A percentile compares a stretch with the other conserved stretches of the same genome.
These are phyloP conservation scores for Drosophila tropicalis DNA, from an alignment of 1,140 invertebrate genomes.

Conservation along the genomic window DNA sequence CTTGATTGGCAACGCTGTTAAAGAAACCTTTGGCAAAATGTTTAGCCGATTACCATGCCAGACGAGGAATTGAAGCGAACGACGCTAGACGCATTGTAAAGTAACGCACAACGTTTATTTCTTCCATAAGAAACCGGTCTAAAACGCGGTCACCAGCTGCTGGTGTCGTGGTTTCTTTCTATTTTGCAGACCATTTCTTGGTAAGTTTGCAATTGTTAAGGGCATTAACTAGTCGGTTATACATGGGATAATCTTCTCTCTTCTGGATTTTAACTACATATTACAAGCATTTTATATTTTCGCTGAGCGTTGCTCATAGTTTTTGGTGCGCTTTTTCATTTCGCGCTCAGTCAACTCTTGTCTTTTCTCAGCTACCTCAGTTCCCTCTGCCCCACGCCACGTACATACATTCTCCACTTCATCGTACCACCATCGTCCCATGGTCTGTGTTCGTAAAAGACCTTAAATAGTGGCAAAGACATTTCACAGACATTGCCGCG, in stretches of 20 bases:
- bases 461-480: conserved; percentile 82
- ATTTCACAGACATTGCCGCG: conserved; percentile 66
- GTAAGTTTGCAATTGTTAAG: conserved; percentile 7
- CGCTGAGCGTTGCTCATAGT: conserved; percentile 73
- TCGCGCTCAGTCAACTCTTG: conserved; percentile 22
- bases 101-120: conserved; percentile 29
- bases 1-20: neutral
- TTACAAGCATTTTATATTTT: conserved; percentile 77
- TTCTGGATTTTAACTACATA: conserved; percentile 73
- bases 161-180: neutral
- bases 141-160: neutral
- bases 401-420: neutral
- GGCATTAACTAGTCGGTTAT: conserved; percentile 16
- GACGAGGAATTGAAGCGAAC: neutral
- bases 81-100: neutral
- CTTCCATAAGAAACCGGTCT: conserved; percentile 25
- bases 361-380: conserved; percentile 1
- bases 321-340: conserved; percentile 75
- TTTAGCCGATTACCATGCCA: neutral
- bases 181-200: conserved; percentile 8
- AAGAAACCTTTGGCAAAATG: neutral
- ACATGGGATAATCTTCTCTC: conserved; percentile 5
- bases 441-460: conserved; percentile 52
- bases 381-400: too few relatives aligned
- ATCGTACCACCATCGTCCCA: conserved; percentile 20